These are phyloP conservation scores for Spisula subtruncata DNA, from an alignment of 2,888 invertebrate species.

Conservation along the genomic window DNA sequence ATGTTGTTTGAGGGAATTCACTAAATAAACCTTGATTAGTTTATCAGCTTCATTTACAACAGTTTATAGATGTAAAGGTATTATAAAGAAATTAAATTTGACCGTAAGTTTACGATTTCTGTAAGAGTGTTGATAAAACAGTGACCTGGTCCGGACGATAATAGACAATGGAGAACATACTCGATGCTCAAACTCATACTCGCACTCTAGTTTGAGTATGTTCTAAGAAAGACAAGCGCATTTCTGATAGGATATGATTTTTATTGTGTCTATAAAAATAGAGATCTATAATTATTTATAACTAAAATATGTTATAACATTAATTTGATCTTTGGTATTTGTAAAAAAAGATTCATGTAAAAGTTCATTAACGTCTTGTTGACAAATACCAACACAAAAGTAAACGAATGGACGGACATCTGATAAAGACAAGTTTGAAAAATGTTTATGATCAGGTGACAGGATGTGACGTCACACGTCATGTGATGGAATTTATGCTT, in stretches of 20 bases:
- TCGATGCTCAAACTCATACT: too few species aligned
- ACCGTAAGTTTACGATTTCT: too few species aligned
- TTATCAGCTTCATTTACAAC: too few species aligned
- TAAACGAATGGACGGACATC: constrained; percentile 41
- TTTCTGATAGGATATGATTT: background rate
- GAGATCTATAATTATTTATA: background rate
- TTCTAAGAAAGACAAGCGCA: background rate
- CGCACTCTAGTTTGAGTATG: too few species aligned
- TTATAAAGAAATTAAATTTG: too few species aligned
- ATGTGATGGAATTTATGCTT: constrained; percentile 36
- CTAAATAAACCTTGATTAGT: too few species aligned
- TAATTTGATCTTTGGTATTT: constrained; percentile 5
- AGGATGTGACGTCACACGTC: constrained; percentile 40
- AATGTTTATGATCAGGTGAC: constrained; percentile 39
- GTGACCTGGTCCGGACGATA: too few species aligned
- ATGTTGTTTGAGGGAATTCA: too few species aligned
- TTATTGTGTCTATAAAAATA: background rate
- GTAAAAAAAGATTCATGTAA: background rate
- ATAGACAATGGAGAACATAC: too few species aligned
- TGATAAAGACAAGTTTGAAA: constrained; percentile 22
- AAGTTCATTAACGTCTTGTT: background rate
- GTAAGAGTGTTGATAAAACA: too few species aligned
- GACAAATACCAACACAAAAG: constrained; percentile 3
- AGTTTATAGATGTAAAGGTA: too few species aligned
- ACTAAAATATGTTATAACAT: constrained; percentile 21